A percentile compares a stretch with the other conserved stretches of the same genome.
Evolutionary conservation across 2,113 vertebrate genomes (phyloP).

Genomic region (Bettongia penicillata): DNA sequence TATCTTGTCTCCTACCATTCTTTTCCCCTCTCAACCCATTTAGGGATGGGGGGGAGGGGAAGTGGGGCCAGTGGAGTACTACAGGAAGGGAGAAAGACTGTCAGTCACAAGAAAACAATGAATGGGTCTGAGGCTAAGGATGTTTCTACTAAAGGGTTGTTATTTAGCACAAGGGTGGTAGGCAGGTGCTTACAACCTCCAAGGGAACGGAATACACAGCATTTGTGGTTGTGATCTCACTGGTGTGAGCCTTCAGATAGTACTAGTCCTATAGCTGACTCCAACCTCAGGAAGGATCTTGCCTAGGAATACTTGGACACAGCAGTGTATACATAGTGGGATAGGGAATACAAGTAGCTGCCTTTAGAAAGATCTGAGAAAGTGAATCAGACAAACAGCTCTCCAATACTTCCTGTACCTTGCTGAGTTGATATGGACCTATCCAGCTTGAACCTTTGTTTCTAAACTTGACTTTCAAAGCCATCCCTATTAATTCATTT

Average conservation of each 20-base stretch:
- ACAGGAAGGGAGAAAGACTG: neutral
- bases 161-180: neutral
- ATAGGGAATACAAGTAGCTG: neutral
- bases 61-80: neutral
- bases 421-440: neutral
- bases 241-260: neutral
- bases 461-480: neutral
- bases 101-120: neutral
- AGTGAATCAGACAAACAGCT: neutral
- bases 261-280: neutral
- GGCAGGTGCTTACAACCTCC: neutral
- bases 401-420: neutral
- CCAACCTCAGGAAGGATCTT: neutral
- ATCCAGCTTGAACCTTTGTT: neutral
- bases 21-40: neutral
- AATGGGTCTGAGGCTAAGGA: neutral
- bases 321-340: neutral
- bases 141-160: neutral
- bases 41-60: neutral
- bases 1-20: neutral
- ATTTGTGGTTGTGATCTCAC: neutral
- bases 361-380: neutral
- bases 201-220: neutral
- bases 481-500: neutral
- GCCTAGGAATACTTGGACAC: neutral